Evolutionary conservation across 2,113 vertebrate species (phyloP), one percentile per base, ranked within the genome.

Genomic region (Raja brachyura): DNA sequence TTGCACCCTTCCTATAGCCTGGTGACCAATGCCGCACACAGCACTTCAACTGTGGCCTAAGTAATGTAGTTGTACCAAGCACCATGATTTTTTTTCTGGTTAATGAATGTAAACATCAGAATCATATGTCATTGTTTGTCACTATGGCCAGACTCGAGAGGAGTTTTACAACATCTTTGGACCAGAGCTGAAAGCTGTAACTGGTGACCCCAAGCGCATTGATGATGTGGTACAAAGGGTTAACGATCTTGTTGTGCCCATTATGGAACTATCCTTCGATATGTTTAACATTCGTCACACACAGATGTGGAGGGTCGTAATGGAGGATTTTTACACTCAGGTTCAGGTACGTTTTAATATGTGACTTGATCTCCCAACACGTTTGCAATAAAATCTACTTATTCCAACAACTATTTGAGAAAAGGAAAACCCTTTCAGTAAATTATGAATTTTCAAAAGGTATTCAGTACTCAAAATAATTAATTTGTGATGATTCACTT

Each of bases 141-240:
- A 16, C 61, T 63, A 63, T 86, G 93, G 39, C 33, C 94, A 99
- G 99, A 96, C 96, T 54, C 93, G 96, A 93, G 97, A 99, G 93
- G 98, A 99, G 79, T 98, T 99, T 94, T 94, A 96, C 94, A 98
- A 96, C 93, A 95, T 98, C 83, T 98, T 99, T 95, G 96, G 97
- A 56, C 96, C 96, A 16, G 98, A 98, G 90, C 95, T 99, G 39
- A 98, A 96, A 95, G 95, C 96, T 14, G 97, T 98, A 93, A 98
- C 98, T 0, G 97, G 97, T 56, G 96, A 99, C 70, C 96, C 96
- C 3, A 97, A 97, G 77, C 94, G 93, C 31, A 94, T 99, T 3
- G 96, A 98, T 0, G 96, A 97, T 1, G 96, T 99, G 9, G 93
- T 97, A 93, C 94, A 93, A 93, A 93, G 95, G 93, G 97, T 99